A percentile compares a stretch with the other conserved stretches of the same genome.
phyloP scores from a whole-genome alignment of 1,140 invertebrate genomes.

The Dermatophagoides farinae region DNA sequence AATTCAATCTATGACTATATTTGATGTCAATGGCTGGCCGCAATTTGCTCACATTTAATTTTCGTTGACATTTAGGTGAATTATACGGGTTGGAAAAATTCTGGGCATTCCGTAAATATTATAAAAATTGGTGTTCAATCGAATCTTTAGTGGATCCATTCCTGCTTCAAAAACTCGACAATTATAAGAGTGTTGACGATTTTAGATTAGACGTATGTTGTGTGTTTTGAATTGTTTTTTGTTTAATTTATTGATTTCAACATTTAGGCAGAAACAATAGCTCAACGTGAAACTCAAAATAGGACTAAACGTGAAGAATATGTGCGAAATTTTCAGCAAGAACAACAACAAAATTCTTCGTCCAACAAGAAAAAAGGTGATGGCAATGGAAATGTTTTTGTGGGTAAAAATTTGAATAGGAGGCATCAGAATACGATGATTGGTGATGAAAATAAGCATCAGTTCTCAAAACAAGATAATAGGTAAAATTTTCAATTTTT shows the following conservation, averaged over 20 bases:
- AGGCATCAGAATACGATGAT: no score
- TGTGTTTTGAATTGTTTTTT: neutral
- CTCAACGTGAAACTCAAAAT: neutral
- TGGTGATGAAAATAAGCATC: neutral
- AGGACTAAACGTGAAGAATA: neutral
- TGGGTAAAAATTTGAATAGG: no score
- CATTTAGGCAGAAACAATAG: neutral
- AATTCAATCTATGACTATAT: conserved; percentile 9
- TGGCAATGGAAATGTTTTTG: neutral
- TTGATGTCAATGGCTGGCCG: conserved; percentile 7
- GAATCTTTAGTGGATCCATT: conserved; percentile 45
- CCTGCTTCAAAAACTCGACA: conserved; percentile 54
- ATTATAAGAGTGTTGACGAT: conserved; percentile 85
- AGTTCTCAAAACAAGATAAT: neutral
- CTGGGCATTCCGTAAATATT: conserved; percentile 93
- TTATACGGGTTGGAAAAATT: conserved; percentile 96
- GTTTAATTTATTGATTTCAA: neutral
- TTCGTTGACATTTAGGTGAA: conserved; percentile 44
- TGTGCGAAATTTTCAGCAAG: neutral
- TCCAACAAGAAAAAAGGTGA: neutral
- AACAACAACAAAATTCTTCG: neutral
- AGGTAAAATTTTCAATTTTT: neutral
- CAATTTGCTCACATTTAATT: conserved; percentile 7
- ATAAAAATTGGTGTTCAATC: conserved; percentile 36
- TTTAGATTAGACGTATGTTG: conserved; percentile 33